phyloP scores from a whole-genome alignment of 2,888 invertebrate genomes.

The Macrosiphum euphorbiae region DNA sequence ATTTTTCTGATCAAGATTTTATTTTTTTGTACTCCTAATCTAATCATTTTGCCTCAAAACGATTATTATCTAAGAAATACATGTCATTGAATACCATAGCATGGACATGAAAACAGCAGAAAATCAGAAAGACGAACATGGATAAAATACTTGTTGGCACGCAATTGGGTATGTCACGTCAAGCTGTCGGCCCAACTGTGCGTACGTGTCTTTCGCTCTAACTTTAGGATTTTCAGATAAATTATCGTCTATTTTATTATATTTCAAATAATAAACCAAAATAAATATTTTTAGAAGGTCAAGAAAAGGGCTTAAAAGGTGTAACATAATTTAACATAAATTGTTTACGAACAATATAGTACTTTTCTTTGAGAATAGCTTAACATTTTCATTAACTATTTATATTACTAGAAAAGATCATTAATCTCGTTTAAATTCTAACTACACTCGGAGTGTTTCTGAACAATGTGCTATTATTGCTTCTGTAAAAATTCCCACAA shows the following conservation, averaged over 20 bases:
- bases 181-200: slow-evolving; percentile 17
- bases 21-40: background rate
- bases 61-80: slow-evolving; percentile 14
- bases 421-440: background rate
- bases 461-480: background rate
- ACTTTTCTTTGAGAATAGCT: background rate
- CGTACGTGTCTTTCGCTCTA: slow-evolving; percentile 12
- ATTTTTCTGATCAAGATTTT: background rate
- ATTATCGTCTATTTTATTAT: slow-evolving; percentile 33
- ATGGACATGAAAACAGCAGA: slow-evolving; percentile 21
- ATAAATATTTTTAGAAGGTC: background rate
- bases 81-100: background rate
- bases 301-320: background rate
- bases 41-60: background rate
- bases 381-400: background rate
- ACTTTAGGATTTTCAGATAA: slow-evolving; percentile 25
- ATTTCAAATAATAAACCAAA: background rate
- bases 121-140: slow-evolving; percentile 36
- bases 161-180: slow-evolving; percentile 27
- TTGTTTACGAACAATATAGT: background rate
- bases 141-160: slow-evolving; percentile 38
- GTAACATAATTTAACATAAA: background rate
- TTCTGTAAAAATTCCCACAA: background rate
- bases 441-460: background rate
- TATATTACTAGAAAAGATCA: background rate